Conservation (phyloP, 2,797 vertebrate genomes). For the Spea hammondii region DNA sequence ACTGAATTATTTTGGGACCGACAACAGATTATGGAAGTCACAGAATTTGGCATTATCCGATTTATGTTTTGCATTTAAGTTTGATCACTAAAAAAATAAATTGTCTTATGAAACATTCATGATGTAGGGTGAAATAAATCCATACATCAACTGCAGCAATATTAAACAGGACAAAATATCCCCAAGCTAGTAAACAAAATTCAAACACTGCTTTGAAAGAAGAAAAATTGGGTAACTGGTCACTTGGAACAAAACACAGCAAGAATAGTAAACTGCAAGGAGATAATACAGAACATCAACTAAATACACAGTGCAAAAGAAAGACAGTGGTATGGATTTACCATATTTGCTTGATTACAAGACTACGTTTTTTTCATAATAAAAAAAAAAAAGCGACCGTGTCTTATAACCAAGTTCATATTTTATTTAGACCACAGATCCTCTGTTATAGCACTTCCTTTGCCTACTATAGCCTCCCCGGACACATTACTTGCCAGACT, state of each 20-base stretch:
- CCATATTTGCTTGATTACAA: too few species aligned
- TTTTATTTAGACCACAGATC: too few species aligned
- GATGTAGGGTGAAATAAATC: conserved; percentile 16
- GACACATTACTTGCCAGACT: too few species aligned
- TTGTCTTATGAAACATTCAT: conserved; percentile 55
- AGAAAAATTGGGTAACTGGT: neutral
- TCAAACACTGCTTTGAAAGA: conserved; percentile 19
- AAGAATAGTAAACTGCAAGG: neutral
- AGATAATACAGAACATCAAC: conserved; percentile 2
- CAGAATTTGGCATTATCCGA: conserved; percentile 49
- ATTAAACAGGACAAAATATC: conserved; percentile 36
- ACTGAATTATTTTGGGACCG: conserved; percentile 33
- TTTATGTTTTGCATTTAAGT: conserved; percentile 51
- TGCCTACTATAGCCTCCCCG: too few species aligned
- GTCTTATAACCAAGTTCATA: too few species aligned
- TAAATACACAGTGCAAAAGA: too few species aligned
- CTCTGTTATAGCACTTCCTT: too few species aligned
- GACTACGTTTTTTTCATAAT: too few species aligned
- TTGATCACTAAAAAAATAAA: conserved; percentile 52
- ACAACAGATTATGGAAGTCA: conserved; percentile 21
- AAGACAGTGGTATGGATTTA: too few species aligned
- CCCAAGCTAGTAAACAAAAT: conserved; percentile 32
- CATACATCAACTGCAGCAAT: conserved; percentile 33
- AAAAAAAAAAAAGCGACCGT: too few species aligned
- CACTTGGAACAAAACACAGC: conserved; percentile 5